Evolutionary conservation across 2,797 vertebrate species (phyloP).

Genomic region (Crenichthys baileyi): DNA sequence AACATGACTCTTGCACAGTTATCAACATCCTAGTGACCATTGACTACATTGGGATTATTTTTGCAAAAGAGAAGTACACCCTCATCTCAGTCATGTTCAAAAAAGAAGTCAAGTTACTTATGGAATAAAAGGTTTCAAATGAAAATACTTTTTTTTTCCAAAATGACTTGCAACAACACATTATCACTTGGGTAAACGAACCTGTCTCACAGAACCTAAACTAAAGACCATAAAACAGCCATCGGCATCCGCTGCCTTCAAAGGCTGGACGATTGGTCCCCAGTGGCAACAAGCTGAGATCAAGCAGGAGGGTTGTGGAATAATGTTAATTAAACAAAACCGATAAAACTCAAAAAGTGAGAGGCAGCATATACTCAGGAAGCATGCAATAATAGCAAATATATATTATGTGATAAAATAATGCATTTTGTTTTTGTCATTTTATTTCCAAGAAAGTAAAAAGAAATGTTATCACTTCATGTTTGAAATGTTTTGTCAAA

Average conservation of each 20-base stretch:
- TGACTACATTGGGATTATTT: background rate
- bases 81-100: background rate
- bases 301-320: background rate
- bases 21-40: background rate
- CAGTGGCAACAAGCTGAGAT: background rate
- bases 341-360: background rate
- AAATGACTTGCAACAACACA: no score
- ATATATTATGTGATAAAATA: background rate
- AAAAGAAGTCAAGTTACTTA: background rate
- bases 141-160: background rate
- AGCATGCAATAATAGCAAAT: background rate
- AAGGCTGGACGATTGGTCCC: background rate
- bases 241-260: background rate
- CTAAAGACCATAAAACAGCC: background rate
- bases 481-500: conserved; percentile 7
- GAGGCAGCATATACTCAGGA: background rate
- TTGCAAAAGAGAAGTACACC: background rate
- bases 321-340: background rate
- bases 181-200: no score
- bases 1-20: background rate
- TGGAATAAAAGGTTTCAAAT: background rate
- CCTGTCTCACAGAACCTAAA: no score
- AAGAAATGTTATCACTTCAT: background rate
- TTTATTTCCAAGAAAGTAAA: background rate
- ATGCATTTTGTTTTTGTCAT: background rate